These are phyloP conservation scores for Chiroxiphia lanceolata DNA, from an alignment of 2,797 vertebrate genomes.

Conservation along the genomic window DNA sequence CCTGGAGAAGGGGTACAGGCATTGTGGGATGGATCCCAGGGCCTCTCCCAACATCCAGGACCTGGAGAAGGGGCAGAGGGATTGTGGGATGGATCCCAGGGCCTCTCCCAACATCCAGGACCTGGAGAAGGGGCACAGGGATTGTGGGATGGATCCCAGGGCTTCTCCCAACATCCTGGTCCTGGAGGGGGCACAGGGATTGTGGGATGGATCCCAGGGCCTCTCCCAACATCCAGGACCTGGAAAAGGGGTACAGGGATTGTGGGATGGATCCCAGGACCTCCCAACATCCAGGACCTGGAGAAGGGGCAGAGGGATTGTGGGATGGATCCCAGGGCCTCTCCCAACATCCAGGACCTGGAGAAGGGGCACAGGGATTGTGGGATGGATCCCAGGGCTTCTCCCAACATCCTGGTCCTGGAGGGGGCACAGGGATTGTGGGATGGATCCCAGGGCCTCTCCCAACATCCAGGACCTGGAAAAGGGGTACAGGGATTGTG, in stretches of 20 bases:
- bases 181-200: too few species aligned
- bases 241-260: background rate
- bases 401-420: too few species aligned
- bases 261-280: background rate
- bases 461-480: background rate
- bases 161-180: too few species aligned
- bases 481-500: background rate
- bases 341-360: background rate
- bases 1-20: too few species aligned
- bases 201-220: background rate
- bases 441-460: background rate
- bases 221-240: too few species aligned
- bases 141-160: background rate
- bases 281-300: background rate
- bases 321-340: background rate
- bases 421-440: background rate
- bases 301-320: background rate
- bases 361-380: background rate
- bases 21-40: too few species aligned
- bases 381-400: background rate
- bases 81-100: too few species aligned
- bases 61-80: too few species aligned
- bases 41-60: too few species aligned
- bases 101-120: too few species aligned
- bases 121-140: too few species aligned